Evolutionary conservation across 2,888 invertebrate species (phyloP).

Genomic region (Synanthedon vespiformis): DNA sequence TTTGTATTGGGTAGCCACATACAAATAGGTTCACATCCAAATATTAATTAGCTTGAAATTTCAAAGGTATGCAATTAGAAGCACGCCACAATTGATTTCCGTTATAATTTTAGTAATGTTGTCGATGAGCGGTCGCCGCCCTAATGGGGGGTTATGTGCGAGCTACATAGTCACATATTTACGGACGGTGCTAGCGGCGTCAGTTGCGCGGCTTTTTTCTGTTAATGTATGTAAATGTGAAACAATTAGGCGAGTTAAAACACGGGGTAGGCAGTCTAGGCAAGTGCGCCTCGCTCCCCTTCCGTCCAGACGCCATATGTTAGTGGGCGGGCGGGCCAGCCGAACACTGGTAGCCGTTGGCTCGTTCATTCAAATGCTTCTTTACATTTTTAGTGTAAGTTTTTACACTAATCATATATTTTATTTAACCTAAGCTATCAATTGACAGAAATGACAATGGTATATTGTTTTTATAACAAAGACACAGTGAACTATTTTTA

Average conservation of each 20-base stretch:
- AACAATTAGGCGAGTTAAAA: slow-evolving; percentile 69
- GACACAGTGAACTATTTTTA: too few species aligned
- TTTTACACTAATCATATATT: background rate
- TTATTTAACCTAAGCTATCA: too few species aligned
- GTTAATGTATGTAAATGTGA: slow-evolving; percentile 69
- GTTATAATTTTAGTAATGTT: slow-evolving; percentile 41
- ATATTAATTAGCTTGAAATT: too few species aligned
- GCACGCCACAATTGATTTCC: slow-evolving; percentile 49
- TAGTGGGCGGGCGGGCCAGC: slow-evolving; percentile 41
- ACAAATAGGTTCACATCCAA: slow-evolving; percentile 20
- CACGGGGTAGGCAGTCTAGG: slow-evolving; percentile 67
- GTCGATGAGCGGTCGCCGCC: slow-evolving; percentile 30
- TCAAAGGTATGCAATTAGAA: slow-evolving; percentile 28
- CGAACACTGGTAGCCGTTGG: background rate
- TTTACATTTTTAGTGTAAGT: background rate
- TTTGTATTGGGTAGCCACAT: slow-evolving; percentile 1
- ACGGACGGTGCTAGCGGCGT: slow-evolving; percentile 47
- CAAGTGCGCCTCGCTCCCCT: slow-evolving; percentile 58
- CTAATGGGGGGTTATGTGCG: slow-evolving; percentile 24
- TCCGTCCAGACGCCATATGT: slow-evolving; percentile 54
- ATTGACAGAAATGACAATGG: too few species aligned
- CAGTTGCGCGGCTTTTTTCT: slow-evolving; percentile 60
- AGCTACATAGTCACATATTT: slow-evolving; percentile 44
- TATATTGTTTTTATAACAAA: too few species aligned
- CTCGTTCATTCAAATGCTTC: background rate